Conservation (phyloP, 2,888 invertebrate genomes). For the Tenodera sinensis region DNA sequence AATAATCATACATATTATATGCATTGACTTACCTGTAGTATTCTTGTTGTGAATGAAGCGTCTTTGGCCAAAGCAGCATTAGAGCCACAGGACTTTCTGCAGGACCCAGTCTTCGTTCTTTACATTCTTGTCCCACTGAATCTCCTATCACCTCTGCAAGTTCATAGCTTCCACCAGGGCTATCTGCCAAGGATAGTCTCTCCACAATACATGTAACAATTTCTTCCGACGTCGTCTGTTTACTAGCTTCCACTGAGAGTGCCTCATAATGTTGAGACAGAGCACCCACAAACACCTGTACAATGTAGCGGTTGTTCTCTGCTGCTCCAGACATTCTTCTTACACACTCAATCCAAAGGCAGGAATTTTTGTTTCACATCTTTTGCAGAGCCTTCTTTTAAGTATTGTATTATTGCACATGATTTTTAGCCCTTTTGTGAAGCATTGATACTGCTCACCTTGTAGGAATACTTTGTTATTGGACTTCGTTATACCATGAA, state of each 20-base stretch:
- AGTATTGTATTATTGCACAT: conserved; percentile 1
- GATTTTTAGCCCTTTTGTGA: not conserved
- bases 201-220: conserved; percentile 86
- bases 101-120: conserved; percentile 81
- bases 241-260: conserved; percentile 84
- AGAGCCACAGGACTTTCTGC: conserved; percentile 77
- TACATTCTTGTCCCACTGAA: conserved; percentile 84
- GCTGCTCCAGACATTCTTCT: conserved; percentile 27
- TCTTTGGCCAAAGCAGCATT: conserved; percentile 79
- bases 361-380: not conserved
- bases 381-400: not conserved
- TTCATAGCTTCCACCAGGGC: conserved; percentile 64
- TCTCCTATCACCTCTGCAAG: conserved; percentile 85
- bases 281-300: conserved; percentile 86
- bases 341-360: not conserved
- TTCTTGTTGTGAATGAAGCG: conserved; percentile 47
- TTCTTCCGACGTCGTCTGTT: conserved; percentile 88
- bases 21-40: conserved; percentile 45
- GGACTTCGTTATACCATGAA: not conserved
- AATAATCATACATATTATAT: too few species aligned
- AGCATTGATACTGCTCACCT: not conserved
- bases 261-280: conserved; percentile 85
- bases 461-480: not conserved
- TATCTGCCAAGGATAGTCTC: conserved; percentile 58
- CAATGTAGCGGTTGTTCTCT: conserved; percentile 66